Percentiles rank a stretch among this genome's conserved stretches.
Evolutionary conservation across 2,113 vertebrate genomes (phyloP).

Genomic region (Phyllopteryx taeniolatus): DNA sequence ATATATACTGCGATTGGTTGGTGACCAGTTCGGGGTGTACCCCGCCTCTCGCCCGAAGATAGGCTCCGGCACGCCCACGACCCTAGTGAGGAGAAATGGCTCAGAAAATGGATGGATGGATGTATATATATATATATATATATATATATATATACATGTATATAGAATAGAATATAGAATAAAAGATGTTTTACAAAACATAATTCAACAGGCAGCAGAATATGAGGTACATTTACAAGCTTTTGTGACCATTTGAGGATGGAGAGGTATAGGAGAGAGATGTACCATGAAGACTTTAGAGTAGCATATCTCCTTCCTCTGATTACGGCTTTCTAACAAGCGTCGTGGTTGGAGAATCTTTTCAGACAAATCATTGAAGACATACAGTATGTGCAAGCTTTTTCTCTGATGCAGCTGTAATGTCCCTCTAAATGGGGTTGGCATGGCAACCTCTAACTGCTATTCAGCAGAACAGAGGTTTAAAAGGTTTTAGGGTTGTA

Average conservation of each 20-base stretch:
- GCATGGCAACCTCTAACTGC: constrained; percentile 97
- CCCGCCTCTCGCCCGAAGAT: too few species aligned
- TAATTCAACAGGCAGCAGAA: constrained; percentile 73
- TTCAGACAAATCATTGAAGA: constrained; percentile 99
- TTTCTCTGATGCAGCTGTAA: constrained; percentile 85
- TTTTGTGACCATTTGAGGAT: not conserved
- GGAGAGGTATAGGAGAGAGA: constrained; percentile 23
- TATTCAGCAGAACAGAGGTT: constrained; percentile 90
- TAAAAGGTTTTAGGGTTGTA: constrained; percentile 91
- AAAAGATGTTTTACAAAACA: constrained; percentile 89
- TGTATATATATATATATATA: too few species aligned
- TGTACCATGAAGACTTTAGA: constrained; percentile 57
- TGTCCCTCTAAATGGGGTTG: constrained; percentile 92
- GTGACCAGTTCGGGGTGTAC: too few species aligned
- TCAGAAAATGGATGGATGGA: too few species aligned
- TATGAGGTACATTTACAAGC: constrained; percentile 31
- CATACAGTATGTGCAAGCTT: constrained; percentile 90
- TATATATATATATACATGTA: too few species aligned
- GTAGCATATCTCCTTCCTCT: constrained; percentile 75
- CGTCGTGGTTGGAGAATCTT: constrained; percentile 84
- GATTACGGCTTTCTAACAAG: constrained; percentile 94
- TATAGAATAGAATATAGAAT: too few species aligned
- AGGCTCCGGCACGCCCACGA: too few species aligned
- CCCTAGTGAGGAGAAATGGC: too few species aligned
- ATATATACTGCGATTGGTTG: too few species aligned